phyloP scores from a whole-genome alignment of 2,797 vertebrate species.

The Smutsia temminckii region DNA sequence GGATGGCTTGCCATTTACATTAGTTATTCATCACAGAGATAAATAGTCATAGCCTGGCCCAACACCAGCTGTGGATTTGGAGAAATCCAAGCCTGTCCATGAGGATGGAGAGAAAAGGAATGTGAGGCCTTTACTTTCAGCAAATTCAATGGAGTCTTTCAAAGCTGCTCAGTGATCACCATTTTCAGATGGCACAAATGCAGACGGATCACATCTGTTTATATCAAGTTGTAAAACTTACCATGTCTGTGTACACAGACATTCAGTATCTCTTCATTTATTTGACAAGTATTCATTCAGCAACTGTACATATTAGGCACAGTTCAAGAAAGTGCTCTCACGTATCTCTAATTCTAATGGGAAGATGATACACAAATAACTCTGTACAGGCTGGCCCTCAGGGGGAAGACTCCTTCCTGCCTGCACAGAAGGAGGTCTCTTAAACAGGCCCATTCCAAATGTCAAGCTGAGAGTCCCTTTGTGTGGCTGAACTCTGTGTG shows the following conservation, averaged over 20 bases:
- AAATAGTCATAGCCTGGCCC: constrained; percentile 34
- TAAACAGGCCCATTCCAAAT: background rate
- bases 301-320: background rate
- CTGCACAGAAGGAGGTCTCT: background rate
- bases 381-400: accelerated
- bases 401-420: background rate
- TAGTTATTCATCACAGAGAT: constrained; percentile 65
- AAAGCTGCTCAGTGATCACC: background rate
- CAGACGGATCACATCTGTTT: background rate
- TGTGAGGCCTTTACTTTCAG: background rate
- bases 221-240: background rate
- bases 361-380: background rate
- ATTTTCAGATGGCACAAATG: background rate
- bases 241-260: background rate
- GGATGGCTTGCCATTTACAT: constrained; percentile 39
- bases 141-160: background rate
- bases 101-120: background rate
- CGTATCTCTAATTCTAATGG: background rate
- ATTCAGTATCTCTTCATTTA: background rate
- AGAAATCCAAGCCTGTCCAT: constrained; percentile 1
- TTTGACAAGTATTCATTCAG: background rate
- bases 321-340: background rate
- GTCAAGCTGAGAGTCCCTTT: background rate
- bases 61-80: background rate
- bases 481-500: background rate